These are phyloP conservation scores for Prolemur simus DNA, from an alignment of 2,113 vertebrate species.

Conservation along the genomic window DNA sequence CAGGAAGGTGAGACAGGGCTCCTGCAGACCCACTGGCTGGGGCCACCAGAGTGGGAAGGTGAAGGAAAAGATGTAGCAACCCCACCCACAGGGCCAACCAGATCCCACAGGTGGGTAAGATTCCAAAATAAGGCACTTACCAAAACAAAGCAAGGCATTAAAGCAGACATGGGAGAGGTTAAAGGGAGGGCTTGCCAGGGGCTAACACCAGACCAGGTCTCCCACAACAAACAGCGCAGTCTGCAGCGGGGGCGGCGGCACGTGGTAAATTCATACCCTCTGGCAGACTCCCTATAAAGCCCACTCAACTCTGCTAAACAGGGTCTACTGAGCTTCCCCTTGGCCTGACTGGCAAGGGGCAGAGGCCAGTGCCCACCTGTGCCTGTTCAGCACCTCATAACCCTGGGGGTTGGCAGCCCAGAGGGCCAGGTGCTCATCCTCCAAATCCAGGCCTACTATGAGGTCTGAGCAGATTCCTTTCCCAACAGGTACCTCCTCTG, in stretches of 20 bases:
- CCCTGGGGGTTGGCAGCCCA: not conserved
- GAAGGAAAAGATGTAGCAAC: not conserved
- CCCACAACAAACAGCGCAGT: not conserved
- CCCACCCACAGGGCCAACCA: not conserved
- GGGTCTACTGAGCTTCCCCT: slow-evolving; percentile 50
- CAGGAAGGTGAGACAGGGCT: not conserved
- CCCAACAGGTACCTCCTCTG: not conserved
- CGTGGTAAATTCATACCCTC: slow-evolving; percentile 52
- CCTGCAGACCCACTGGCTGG: not conserved
- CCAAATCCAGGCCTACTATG: not conserved
- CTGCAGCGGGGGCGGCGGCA: not conserved
- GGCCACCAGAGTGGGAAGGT: not conserved
- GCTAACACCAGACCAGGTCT: not conserved
- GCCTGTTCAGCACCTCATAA: not conserved
- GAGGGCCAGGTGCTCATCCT: not conserved
- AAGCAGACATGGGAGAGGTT: slow-evolving; percentile 83
- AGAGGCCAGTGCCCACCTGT: not conserved
- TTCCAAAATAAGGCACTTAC: slow-evolving; percentile 87
- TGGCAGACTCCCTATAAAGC: slow-evolving; percentile 76
- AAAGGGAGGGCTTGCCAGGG: slow-evolving; percentile 63
- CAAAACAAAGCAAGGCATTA: slow-evolving; percentile 84
- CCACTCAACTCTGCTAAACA: slow-evolving; percentile 75
- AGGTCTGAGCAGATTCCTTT: not conserved
- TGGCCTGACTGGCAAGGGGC: not conserved
- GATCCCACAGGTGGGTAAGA: slow-evolving; percentile 82